Evolutionary conservation across 2,113 vertebrate species (phyloP), one percentile per base, ranked within the genome.

Genomic region (Protobothrops mucrosquamatus): DNA sequence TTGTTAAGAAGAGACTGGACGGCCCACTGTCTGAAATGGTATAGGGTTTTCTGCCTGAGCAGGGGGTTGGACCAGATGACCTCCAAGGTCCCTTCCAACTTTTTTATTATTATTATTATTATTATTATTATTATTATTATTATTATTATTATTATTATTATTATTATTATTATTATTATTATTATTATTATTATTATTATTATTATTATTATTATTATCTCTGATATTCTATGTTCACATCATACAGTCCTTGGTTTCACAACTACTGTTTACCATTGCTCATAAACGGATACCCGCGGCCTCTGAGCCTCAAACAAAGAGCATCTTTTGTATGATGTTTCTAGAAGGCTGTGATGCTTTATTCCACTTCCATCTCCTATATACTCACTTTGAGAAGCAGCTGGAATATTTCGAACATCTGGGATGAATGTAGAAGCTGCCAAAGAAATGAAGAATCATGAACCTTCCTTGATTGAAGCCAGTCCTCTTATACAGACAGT

Each of bases 401-500:
- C 94, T 95, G 94, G 94, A 89, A 93, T 74, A 89, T 14, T 1
- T 24, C 92, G 92, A 97, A 97, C 96, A 97, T 97, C 96, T 97
- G 96, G 96, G 94, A 94, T 93, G 91, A 94, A 92, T 94, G 89
- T 93, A 92, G 1, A 94, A 12, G 95, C 93, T 93, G 92, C 91
- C 59, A 95, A 89, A 95, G 91, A 94, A 91, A 94, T 95, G 94
- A 96, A 96, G 94, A 96, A 95, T 96, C 96, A 96, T 61, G 96
- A 96, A 95, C 69, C 69, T 94, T 94, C 96, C 96, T 96, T 95
- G 94, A 96, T 96, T 93, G 92, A 95, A 93, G 92, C 96, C 94
- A 92, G 87, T 93, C 96, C 94, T 95, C 39, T 94, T 95, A 94
- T 94, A 91, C 48, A 81, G 94, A 95, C 94, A 94, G 95, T 95